Conservation (phyloP, 2,113 vertebrate species). For the Strigops habroptila region DNA sequence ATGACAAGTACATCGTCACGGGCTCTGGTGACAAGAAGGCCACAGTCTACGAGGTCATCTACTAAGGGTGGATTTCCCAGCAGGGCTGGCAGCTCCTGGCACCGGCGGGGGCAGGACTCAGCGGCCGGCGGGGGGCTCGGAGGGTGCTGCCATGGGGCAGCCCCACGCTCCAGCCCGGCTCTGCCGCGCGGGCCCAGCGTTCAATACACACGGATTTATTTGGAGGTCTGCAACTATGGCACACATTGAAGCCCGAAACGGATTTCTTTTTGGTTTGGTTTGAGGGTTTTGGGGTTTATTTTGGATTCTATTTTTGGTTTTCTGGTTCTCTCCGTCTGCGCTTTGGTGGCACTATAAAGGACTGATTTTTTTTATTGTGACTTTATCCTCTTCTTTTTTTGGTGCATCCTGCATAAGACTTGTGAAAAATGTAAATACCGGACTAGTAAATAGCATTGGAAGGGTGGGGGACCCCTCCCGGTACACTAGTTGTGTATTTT, state of each 20-base stretch:
- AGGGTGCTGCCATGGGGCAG: background rate
- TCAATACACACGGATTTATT: conserved; percentile 29
- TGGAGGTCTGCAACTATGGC: conserved; percentile 21
- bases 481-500: conserved; percentile 81
- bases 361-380: conserved; percentile 41
- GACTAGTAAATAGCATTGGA: conserved; percentile 77
- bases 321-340: conserved; percentile 26
- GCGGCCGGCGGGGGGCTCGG: background rate
- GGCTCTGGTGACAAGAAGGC: conserved; percentile 98
- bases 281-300: background rate
- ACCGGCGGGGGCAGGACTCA: background rate
- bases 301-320: background rate
- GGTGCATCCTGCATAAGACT: conserved; percentile 66
- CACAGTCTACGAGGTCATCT: conserved; percentile 98
- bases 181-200: background rate
- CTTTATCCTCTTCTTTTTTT: background rate
- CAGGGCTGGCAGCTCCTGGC: conserved; percentile 19
- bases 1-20: conserved; percentile 97
- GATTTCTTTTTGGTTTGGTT: background rate
- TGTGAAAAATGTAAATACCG: conserved; percentile 95
- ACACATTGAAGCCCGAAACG: conserved; percentile 9
- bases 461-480: conserved; percentile 51
- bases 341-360: conserved; percentile 59
- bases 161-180: background rate
- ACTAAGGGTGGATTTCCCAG: conserved; percentile 69